Percentiles rank a stretch among this genome's conserved stretches.
Conservation (phyloP, 2,797 vertebrate genomes). For the Poecilia gillii region DNA sequence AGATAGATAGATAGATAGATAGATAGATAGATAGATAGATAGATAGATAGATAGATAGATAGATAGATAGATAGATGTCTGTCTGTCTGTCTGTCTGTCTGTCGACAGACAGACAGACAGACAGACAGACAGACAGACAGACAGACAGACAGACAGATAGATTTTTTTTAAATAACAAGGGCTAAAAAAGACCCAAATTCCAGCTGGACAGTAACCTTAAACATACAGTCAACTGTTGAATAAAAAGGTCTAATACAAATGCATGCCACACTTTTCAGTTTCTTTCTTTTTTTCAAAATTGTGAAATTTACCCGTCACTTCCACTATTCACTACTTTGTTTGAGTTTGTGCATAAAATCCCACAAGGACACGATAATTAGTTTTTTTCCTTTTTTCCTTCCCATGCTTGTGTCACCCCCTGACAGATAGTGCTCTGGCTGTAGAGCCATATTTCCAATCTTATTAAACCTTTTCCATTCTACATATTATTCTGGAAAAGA, state of each 20-base stretch:
- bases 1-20: too few relatives aligned
- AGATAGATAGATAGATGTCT: too few relatives aligned
- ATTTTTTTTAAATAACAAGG: too few relatives aligned
- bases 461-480: not conserved
- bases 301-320: not conserved
- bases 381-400: not conserved
- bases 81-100: too few relatives aligned
- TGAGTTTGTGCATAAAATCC: not conserved
- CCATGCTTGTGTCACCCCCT: not conserved
- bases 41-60: too few relatives aligned
- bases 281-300: not conserved
- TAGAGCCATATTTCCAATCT: not conserved
- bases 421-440: not conserved
- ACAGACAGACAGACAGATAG: too few relatives aligned
- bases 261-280: not conserved
- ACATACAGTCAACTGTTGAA: not conserved
- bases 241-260: not conserved
- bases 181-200: not conserved
- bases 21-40: too few relatives aligned
- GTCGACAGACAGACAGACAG: too few relatives aligned
- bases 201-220: not conserved
- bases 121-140: too few relatives aligned
- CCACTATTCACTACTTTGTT: not conserved
- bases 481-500: not conserved
- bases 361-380: not conserved